Evolutionary conservation across 2,797 vertebrate genomes (phyloP).

Genomic region (Spondyliosoma cantharus): DNA sequence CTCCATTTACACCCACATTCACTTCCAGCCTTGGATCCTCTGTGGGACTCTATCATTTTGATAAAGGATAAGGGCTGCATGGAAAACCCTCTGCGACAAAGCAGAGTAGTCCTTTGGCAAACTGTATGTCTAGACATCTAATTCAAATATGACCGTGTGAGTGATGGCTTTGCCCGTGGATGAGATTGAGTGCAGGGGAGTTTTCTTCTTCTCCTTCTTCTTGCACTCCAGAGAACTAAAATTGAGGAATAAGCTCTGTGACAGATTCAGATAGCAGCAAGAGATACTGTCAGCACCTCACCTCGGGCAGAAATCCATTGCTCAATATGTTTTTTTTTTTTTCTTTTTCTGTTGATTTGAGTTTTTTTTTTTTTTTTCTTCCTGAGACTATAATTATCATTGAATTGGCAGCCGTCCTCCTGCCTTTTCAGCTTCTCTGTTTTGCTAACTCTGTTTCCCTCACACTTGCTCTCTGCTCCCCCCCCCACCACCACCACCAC

Average conservation of each 20-base stretch:
- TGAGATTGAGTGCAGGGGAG: conserved; percentile 64
- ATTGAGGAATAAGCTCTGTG: conserved; percentile 72
- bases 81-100: conserved; percentile 64
- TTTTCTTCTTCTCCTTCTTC: conserved; percentile 31
- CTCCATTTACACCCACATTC: conserved; percentile 57
- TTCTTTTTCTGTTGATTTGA: conserved; percentile 37
- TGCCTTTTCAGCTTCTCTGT: conserved; percentile 28
- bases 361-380: conserved; percentile 19
- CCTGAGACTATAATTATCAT: conserved; percentile 55
- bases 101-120: conserved; percentile 73
- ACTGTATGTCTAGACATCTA: conserved; percentile 79
- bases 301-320: conserved; percentile 51
- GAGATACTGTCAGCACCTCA: conserved; percentile 69
- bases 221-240: conserved; percentile 64
- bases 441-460: conserved; percentile 18
- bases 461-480: not conserved
- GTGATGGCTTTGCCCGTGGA: conserved; percentile 76
- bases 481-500: too few relatives aligned
- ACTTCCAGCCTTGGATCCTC: conserved; percentile 50
- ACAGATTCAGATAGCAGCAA: conserved; percentile 68
- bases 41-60: conserved; percentile 66
- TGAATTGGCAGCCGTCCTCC: conserved; percentile 49
- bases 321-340: conserved; percentile 48
- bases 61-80: conserved; percentile 65
- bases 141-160: conserved; percentile 79